These are phyloP conservation scores for Octopus sinensis DNA, from an alignment of 1,140 invertebrate genomes.

Conservation along the genomic window DNA sequence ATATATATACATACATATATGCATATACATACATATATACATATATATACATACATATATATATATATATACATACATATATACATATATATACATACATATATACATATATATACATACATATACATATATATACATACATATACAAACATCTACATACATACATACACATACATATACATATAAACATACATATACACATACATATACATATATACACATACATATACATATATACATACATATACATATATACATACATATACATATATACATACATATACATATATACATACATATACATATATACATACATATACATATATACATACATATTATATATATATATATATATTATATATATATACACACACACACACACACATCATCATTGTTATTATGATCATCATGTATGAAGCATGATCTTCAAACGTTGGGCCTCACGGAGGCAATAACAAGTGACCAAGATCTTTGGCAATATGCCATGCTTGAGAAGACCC, in stretches of 20 bases:
- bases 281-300: not conserved
- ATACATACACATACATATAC: not conserved
- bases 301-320: not conserved
- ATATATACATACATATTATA: not conserved
- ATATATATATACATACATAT: not conserved
- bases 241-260: not conserved
- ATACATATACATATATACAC: not conserved
- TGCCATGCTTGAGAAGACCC: too few species aligned
- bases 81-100: not conserved
- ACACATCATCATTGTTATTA: too few species aligned
- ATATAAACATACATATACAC: not conserved
- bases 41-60: not conserved
- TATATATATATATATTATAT: too few species aligned
- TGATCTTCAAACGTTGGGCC: too few species aligned
- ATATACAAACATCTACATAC: not conserved
- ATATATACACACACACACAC: too few species aligned
- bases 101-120: not conserved
- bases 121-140: not conserved
- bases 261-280: not conserved
- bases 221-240: not conserved
- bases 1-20: constrained; percentile 1
- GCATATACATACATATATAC: not conserved
- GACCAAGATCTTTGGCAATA: too few species aligned
- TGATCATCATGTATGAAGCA: too few species aligned
- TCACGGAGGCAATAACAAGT: too few species aligned